Evolutionary conservation across 2,797 vertebrate species (phyloP), one percentile per base, ranked within the genome.

Genomic region (Intellagama lesueurii): DNA sequence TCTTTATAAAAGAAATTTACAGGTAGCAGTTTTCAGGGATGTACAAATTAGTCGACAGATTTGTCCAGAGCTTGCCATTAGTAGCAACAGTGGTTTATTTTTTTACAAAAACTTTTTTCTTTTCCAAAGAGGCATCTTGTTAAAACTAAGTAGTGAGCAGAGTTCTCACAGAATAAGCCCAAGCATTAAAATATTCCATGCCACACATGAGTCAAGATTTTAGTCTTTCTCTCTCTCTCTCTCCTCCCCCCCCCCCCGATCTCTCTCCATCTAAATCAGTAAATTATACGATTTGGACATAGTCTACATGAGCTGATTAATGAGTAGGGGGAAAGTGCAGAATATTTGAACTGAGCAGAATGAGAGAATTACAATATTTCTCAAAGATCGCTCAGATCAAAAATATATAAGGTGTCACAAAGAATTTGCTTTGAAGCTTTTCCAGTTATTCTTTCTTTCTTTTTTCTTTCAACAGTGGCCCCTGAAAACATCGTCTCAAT

Each of bases 301-400:
- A 78, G 69, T 1, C 44, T 78, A 44, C 73, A 49, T 88, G 85
- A 89, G 85, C 32, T 89, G 69, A 69, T 72, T 77, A 91, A 93
- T 75, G 89, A 89, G 84, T 76, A 49, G 64, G 83, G 92, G 85
- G 30, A 32, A 88, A 91, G 73, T 75, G 4, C 24, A 66, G 72
- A 80, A 73, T 90, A 91, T 92, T 86, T 87, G 92, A 86, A 77
- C 84, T 69, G 28, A 26, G 49, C 0, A 83, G 81, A 91, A 69
- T 56, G 75, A 84, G 89, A 87, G 89, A 92, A 94, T 94, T 92
- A 89, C 40, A 89, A 72, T 93, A 89, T 93, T 93, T 92, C 90
- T 86, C 89, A 88, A 86, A n/a, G 91, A 90, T 91, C 52, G 32
- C 56, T 86, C 47, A 91, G 86, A 91, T 83, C 30, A 68, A 91